Percentiles rank a stretch among this genome's conserved stretches.
phyloP scores from a whole-genome alignment of 2,888 invertebrate genomes.

The Ophion costatus region DNA sequence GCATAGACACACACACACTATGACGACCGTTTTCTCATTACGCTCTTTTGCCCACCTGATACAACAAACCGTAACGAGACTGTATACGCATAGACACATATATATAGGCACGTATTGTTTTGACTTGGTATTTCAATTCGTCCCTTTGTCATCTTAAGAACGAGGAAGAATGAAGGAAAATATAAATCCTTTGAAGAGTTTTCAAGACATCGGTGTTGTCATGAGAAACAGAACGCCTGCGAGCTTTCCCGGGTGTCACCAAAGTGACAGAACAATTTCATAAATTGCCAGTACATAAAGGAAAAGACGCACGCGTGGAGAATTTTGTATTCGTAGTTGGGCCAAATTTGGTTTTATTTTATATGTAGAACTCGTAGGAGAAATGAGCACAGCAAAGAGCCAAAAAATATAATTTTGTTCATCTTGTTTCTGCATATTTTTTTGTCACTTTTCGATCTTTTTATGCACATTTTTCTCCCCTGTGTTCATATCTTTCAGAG shows the following conservation, averaged over 20 bases:
- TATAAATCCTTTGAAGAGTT: background rate
- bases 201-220: background rate
- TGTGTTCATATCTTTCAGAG: too few species aligned
- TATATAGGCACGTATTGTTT: background rate
- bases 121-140: background rate
- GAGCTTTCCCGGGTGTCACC: background rate
- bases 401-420: background rate
- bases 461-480: background rate
- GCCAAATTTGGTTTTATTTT: too few species aligned
- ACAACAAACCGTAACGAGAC: constrained; percentile 24
- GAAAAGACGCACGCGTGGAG: background rate
- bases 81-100: background rate
- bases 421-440: background rate
- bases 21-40: constrained; percentile 29
- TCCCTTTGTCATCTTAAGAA: background rate
- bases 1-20: background rate
- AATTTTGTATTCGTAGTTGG: background rate
- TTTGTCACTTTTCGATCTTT: background rate
- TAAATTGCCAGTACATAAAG: background rate
- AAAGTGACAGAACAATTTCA: background rate
- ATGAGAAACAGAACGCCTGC: background rate
- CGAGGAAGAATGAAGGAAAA: background rate
- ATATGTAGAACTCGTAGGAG: too few species aligned
- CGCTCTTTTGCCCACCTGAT: background rate
- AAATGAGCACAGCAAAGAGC: too few species aligned